Evolutionary conservation across 2,888 invertebrate species (phyloP), one percentile per base, ranked within the genome.

Genomic region (Apamea anceps): DNA sequence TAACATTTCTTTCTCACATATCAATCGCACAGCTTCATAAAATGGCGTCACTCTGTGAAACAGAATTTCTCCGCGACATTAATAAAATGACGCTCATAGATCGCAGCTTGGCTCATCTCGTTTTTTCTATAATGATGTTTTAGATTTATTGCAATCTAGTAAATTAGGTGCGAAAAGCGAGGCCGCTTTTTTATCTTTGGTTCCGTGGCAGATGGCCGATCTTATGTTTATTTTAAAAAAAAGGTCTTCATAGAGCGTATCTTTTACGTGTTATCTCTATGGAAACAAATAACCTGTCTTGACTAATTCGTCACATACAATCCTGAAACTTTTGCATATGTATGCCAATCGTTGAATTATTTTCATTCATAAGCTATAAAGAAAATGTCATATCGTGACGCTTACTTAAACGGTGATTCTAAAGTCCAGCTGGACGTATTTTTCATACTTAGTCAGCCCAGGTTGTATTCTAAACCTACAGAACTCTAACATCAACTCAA

Each of bases 101-200:
- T 85, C 88, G 78, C 81, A 73, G 79, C 86, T 86, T 87, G 76
- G 74, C 90, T 86, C 89, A 86, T 88, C 85, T 89, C 79, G 79
- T 89, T 77, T 87, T 91, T 89, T 85, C 85, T 90, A 88, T 94
- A 93, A 95, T 92, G 93, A 93, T 91, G 90, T 85, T 79, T 89
- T 89, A 90, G 92, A 94, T 94, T 94, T 94, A 95, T 94, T 89
- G 82, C 88, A 82, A 82, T 89, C 83, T 77, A 85, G 86, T 86
- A 81, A 90, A 90, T 89, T 84, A 88, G 76, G 78, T 80, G 80
- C 72, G 63, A 65, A 72, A 48, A 78, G 63, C 66, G 87, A 85
- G 67, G 66, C 79, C 76, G 67, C 37, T 81, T 73, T 77, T 79
- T 54, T 67, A 15, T 4, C 0, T 84, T 78, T 42, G 80, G 80